phyloP scores from a whole-genome alignment of 2,113 vertebrate species.

The Cryptomyrus ogoouensis region DNA sequence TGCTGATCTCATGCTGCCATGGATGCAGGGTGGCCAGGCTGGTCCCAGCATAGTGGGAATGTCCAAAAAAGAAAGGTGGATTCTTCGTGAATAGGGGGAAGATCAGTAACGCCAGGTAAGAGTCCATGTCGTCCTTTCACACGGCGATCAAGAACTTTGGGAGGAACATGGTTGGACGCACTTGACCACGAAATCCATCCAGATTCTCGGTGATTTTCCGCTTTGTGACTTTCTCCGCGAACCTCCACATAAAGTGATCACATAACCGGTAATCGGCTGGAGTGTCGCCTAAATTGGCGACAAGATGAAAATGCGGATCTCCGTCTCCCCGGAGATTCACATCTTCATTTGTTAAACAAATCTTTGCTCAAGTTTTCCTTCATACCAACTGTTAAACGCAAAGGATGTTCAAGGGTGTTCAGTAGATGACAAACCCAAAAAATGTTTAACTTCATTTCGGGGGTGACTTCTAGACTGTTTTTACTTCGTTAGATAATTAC shows the following conservation, averaged over 20 bases:
- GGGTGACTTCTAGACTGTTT: background rate
- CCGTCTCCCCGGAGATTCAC: background rate
- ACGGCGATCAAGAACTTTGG: background rate
- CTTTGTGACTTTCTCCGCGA: background rate
- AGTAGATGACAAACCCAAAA: background rate
- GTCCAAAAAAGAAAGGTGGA: background rate
- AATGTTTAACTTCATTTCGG: conserved; percentile 2
- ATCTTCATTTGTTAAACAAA: conserved; percentile 10
- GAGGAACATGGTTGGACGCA: background rate
- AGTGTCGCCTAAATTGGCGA: background rate
- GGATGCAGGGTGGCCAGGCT: background rate
- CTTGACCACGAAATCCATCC: background rate
- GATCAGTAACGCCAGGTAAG: background rate
- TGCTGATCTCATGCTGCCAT: background rate
- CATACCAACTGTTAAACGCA: background rate
- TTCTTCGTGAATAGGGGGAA: no score
- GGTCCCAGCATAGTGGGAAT: background rate
- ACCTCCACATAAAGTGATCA: background rate
- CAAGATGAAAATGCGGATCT: background rate
- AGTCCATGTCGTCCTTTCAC: background rate
- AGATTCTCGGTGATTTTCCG: background rate
- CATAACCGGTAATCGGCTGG: background rate
- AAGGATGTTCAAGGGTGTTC: background rate
- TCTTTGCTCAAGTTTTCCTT: background rate
- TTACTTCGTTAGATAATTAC: conserved; percentile 5